phyloP scores from a whole-genome alignment of 2,888 invertebrate genomes.

The Caenorhabditis angaria region DNA sequence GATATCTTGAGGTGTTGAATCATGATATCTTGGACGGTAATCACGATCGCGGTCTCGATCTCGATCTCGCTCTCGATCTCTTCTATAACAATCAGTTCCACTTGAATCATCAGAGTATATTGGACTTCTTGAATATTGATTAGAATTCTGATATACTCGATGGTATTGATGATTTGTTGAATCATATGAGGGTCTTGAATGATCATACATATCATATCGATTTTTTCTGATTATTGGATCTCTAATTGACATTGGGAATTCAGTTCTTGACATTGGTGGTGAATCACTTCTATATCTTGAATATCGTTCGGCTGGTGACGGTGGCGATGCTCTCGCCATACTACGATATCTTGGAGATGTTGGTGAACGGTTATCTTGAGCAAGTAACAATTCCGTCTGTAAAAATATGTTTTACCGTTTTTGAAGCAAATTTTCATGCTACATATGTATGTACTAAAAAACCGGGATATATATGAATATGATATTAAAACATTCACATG shows the following conservation, averaged over 20 bases:
- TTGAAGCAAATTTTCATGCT: neutral
- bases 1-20: slow-evolving; percentile 48
- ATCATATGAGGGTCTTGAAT: slow-evolving; percentile 40
- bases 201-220: slow-evolving; percentile 32
- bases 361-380: slow-evolving; percentile 56
- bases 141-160: slow-evolving; percentile 34
- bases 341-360: slow-evolving; percentile 57
- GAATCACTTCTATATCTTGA: slow-evolving; percentile 56
- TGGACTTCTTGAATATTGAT: slow-evolving; percentile 50
- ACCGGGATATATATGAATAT: neutral
- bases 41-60: slow-evolving; percentile 33
- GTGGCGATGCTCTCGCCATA: slow-evolving; percentile 49
- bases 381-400: slow-evolving; percentile 68
- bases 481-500: neutral
- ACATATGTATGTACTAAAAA: neutral
- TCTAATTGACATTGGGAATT: slow-evolving; percentile 54
- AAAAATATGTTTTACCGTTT: slow-evolving; percentile 13
- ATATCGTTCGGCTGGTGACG: slow-evolving; percentile 54
- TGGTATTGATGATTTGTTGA: slow-evolving; percentile 25
- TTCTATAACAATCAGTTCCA: slow-evolving; percentile 51
- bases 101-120: slow-evolving; percentile 59
- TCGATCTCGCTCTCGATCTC: slow-evolving; percentile 42
- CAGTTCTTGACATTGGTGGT: slow-evolving; percentile 54
- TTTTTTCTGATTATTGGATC: slow-evolving; percentile 50
- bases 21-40: slow-evolving; percentile 9